A percentile compares a stretch with the other conserved stretches of the same genome.
Conservation (phyloP, 2,797 vertebrate genomes). For the Sebastes steindachneri region DNA sequence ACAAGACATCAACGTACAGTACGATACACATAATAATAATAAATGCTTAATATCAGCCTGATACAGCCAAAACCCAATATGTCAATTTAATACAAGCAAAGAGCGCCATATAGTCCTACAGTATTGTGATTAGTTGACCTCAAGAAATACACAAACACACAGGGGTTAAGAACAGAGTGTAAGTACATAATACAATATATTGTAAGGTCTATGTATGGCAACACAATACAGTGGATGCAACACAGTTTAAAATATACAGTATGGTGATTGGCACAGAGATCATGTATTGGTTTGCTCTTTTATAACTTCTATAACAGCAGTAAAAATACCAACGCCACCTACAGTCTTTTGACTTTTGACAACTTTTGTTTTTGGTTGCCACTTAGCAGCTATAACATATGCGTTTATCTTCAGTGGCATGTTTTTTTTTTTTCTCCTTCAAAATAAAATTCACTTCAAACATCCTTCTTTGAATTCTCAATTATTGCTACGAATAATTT, state of each 20-base stretch:
- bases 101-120: not conserved
- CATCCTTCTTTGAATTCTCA: not conserved
- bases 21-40: not conserved
- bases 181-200: not conserved
- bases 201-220: not conserved
- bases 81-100: not conserved
- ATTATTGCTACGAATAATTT: not conserved
- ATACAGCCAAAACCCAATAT: not conserved
- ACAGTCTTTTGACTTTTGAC: not conserved
- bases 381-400: slow-evolving; percentile 29
- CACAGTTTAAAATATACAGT: not conserved
- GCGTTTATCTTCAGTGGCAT: not conserved
- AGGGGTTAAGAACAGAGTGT: not conserved
- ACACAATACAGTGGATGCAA: not conserved
- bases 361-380: not conserved
- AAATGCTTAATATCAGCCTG: not conserved
- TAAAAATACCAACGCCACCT: not conserved
- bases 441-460: slow-evolving; percentile 9
- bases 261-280: not conserved
- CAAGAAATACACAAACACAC: not conserved
- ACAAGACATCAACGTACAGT: slow-evolving; percentile 28
- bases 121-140: slow-evolving; percentile 2
- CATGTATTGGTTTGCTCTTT: not conserved
- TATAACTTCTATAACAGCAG: slow-evolving; percentile 7
- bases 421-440: not conserved